Conservation (phyloP, 2,797 vertebrate genomes). For the Lacerta agilis region DNA sequence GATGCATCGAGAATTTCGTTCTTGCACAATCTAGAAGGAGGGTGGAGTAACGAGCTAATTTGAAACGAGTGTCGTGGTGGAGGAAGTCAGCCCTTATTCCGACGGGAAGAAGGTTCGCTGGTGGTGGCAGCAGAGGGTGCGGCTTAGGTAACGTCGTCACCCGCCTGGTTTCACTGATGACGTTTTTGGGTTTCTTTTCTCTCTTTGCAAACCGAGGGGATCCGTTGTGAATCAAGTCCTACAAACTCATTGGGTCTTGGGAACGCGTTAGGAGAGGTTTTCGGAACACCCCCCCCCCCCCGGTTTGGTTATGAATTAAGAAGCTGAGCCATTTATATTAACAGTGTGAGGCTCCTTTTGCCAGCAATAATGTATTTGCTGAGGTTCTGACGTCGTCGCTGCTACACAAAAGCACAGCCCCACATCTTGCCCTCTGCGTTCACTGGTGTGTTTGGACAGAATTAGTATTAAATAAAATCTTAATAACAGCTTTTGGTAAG, state of each 20-base stretch:
- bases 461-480: not conserved
- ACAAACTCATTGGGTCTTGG: not conserved
- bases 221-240: not conserved
- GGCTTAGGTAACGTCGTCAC: conserved; percentile 24
- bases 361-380: not conserved
- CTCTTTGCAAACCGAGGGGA: not conserved
- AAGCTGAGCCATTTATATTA: not conserved
- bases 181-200: not conserved
- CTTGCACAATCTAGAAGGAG: conserved; percentile 80
- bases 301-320: not conserved
- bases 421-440: not conserved
- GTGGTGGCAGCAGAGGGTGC: not conserved
- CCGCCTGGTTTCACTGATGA: conserved; percentile 20
- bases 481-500: conserved; percentile 46
- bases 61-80: conserved; percentile 73
- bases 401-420: not conserved
- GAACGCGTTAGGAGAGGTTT: not conserved
- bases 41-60: conserved; percentile 78
- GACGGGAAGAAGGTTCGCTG: conserved; percentile 32
- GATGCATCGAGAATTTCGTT: conserved; percentile 53
- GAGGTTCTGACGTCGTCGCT: not conserved
- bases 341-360: not conserved
- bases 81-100: conserved; percentile 58
- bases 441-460: not conserved
- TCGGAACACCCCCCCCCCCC: rapidly evolving